These are phyloP conservation scores for Chrysoperla carnea DNA, from an alignment of 1,140 invertebrate genomes.

Conservation along the genomic window DNA sequence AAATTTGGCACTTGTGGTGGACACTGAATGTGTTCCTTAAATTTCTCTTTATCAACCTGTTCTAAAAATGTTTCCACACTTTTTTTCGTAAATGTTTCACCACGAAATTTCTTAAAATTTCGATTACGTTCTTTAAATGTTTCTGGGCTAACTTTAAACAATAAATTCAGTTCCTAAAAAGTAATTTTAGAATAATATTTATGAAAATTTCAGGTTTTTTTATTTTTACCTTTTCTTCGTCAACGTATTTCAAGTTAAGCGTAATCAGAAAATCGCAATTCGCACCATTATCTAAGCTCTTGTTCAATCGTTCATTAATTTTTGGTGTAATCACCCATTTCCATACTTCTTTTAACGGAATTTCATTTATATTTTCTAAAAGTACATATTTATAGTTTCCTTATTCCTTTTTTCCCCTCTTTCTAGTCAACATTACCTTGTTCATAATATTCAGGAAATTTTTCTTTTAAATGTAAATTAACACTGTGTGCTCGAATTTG, in stretches of 20 bases:
- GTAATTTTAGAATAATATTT: slow-evolving; percentile 1
- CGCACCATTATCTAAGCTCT: slow-evolving; percentile 13
- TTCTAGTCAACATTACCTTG: slow-evolving; percentile 16
- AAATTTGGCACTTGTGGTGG: slow-evolving; percentile 24
- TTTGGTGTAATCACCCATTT: slow-evolving; percentile 9
- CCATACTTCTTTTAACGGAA: slow-evolving; percentile 14
- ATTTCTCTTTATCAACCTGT: slow-evolving; percentile 23
- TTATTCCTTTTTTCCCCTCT: slow-evolving; percentile 16
- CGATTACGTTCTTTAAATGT: slow-evolving; percentile 12
- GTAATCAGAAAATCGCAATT: slow-evolving; percentile 14
- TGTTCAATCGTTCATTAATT: slow-evolving; percentile 10
- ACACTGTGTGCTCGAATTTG: slow-evolving; percentile 25
- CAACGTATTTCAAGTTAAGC: slow-evolving; percentile 11
- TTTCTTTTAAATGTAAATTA: slow-evolving; percentile 20
- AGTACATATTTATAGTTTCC: slow-evolving; percentile 13
- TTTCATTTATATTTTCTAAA: slow-evolving; percentile 15
- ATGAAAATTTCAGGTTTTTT: not conserved
- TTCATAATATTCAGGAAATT: slow-evolving; percentile 19
- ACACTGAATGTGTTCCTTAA: slow-evolving; percentile 23
- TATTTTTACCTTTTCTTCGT: slow-evolving; percentile 11
- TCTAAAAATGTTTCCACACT: slow-evolving; percentile 28
- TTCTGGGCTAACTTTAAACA: slow-evolving; percentile 15
- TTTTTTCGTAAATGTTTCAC: slow-evolving; percentile 30
- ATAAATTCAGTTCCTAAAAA: slow-evolving; percentile 9
- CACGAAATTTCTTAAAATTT: slow-evolving; percentile 17